Evolutionary conservation across 35 echinoderm and acorn worm species (phyloP), one percentile per base, ranked within the genome.

Genomic region (Lytechinus pictus): DNA sequence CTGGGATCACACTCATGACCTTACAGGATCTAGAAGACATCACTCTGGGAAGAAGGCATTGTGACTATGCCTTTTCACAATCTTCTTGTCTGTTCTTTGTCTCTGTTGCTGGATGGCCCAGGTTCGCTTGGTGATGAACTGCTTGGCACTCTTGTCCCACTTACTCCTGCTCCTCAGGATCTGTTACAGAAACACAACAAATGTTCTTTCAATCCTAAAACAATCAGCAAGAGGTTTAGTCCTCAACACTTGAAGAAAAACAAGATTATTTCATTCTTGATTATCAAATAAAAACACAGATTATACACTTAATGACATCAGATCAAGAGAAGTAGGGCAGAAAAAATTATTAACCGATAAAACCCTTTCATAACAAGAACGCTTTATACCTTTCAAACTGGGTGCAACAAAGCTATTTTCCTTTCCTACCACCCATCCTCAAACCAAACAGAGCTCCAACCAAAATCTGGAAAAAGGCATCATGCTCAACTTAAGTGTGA

Each of bases 71-170:
- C 53, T 53, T 27, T 12, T 27, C 9, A 55, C 52, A 28, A 93
- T 72, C 28, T 53, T 87, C 87, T 91, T 96, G 94, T 99, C 98
- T 27, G 98, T 99, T 86, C 98, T 33, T 86, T 95, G 95, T 66
- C 96, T 99, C 96, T 99, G 97, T 51, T 98, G 95, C 86, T 98
- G 86, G 33, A 99, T 99, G 4, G 97, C 95, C 87, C 95, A 95
- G 28, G 94, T 86, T 86, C 98, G 55, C 54, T 97, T 95, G 4
- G 94, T 54, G 54, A 97, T 95, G 91, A 99, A 99, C 86, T 96
- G 89, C 14, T 86, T 89, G 24, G 97, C 95, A 89, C 95, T 91
- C 94, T 97, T 98, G 91, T 99, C 98, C 98, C 98, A 99, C 24
- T 88, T 94, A 29, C 96, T 97, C 61, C 98, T 91, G 21, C 92